Evolutionary conservation across 1,140 invertebrate genomes (phyloP).

Genomic region (Drosophila nigromelanica): DNA sequence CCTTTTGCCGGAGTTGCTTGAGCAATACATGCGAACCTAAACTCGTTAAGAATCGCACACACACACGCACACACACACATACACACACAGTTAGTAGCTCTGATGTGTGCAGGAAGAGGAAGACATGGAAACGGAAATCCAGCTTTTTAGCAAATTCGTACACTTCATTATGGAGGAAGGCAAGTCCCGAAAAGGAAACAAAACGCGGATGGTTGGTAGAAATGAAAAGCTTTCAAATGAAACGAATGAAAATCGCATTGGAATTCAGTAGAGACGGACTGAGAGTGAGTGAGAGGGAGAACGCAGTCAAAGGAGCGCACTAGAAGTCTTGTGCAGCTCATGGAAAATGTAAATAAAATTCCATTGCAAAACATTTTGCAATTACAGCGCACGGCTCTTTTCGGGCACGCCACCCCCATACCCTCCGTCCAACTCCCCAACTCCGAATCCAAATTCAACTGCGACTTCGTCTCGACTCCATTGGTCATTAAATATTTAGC

Average conservation of each 20-base stretch:
- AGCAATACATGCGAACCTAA: slow-evolving; percentile 32
- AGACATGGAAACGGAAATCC: slow-evolving; percentile 52
- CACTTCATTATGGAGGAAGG: slow-evolving; percentile 44
- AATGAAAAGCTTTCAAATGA: slow-evolving; percentile 64
- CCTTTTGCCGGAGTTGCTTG: slow-evolving; percentile 30
- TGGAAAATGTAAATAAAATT: slow-evolving; percentile 75
- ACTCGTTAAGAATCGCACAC: slow-evolving; percentile 41
- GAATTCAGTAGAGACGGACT: slow-evolving; percentile 26
- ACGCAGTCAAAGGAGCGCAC: slow-evolving; percentile 18
- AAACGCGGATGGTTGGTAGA: slow-evolving; percentile 40
- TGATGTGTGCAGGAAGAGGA: slow-evolving; percentile 29
- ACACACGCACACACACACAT: slow-evolving; percentile 6
- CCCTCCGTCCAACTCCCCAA: neutral
- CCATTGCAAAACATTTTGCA: slow-evolving; percentile 66
- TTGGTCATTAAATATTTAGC: slow-evolving; percentile 72
- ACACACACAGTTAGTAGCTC: neutral
- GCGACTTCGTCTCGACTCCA: slow-evolving; percentile 33
- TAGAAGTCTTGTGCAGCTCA: slow-evolving; percentile 50
- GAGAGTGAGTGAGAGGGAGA: slow-evolving; percentile 3
- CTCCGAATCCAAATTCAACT: neutral
- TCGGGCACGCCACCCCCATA: slow-evolving; percentile 1
- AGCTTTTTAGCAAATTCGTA: slow-evolving; percentile 60
- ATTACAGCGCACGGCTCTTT: slow-evolving; percentile 53
- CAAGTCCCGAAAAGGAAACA: slow-evolving; percentile 31
- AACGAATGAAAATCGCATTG: slow-evolving; percentile 65